phyloP scores from a whole-genome alignment of 2,113 vertebrate genomes.

The Psilopsiagon aymara region DNA sequence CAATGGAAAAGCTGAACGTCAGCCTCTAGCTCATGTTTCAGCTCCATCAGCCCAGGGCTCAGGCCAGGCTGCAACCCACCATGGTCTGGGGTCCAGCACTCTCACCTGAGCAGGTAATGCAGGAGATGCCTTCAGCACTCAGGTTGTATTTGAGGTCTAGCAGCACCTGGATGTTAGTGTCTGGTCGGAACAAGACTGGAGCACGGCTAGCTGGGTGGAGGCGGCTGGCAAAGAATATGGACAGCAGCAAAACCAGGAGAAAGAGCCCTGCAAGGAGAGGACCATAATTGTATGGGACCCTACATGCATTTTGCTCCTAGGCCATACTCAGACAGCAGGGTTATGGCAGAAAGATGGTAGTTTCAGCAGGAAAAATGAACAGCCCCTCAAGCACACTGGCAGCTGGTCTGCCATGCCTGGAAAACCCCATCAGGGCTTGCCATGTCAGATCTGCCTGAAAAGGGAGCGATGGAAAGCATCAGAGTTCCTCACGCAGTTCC shows the following conservation, averaged over 20 bases:
- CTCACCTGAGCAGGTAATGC: conserved; percentile 95
- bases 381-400: neutral
- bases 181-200: conserved; percentile 88
- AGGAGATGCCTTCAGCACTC: conserved; percentile 95
- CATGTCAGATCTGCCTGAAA: neutral
- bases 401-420: neutral
- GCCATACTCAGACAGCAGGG: neutral
- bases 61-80: neutral
- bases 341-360: neutral
- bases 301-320: no score
- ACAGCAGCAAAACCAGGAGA: conserved; percentile 84
- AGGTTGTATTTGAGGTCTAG: conserved; percentile 96
- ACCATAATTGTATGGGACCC: neutral
- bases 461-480: neutral
- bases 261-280: conserved; percentile 83
- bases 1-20: rapidly evolving
- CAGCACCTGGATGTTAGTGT: conserved; percentile 95
- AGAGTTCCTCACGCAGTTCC: neutral
- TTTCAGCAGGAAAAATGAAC: neutral
- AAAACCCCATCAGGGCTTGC: neutral
- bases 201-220: conserved; percentile 92
- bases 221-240: conserved; percentile 88
- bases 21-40: neutral
- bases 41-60: neutral
- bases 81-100: neutral